Evolutionary conservation across 2,797 vertebrate genomes (phyloP).

Genomic region (Furcifer pardalis): DNA sequence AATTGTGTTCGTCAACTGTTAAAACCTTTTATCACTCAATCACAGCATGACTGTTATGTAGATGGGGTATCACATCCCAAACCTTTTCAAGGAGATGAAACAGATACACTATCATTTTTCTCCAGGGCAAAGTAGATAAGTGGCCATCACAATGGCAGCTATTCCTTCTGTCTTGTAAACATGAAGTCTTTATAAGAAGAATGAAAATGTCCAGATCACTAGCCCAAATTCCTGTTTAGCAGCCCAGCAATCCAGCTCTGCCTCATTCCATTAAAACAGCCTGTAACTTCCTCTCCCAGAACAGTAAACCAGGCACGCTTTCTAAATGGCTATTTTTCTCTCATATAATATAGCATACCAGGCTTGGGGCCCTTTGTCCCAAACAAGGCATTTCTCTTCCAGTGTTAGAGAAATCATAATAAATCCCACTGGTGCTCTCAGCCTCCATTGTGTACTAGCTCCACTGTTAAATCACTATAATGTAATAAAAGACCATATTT

Average conservation of each 20-base stretch:
- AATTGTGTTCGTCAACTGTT: not conserved
- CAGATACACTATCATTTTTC: not conserved
- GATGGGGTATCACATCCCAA: not conserved
- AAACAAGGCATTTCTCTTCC: conserved; percentile 60
- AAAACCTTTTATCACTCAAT: not conserved
- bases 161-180: not conserved
- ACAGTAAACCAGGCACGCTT: conserved; percentile 6
- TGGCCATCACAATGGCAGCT: conserved; percentile 30
- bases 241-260: conserved; percentile 10
- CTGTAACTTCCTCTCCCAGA: conserved; percentile 31
- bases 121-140: conserved; percentile 34
- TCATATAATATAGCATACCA: conserved; percentile 33
- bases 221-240: conserved; percentile 17
- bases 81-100: not conserved
- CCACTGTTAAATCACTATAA: conserved; percentile 69
- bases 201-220: not conserved
- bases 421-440: conserved; percentile 66
- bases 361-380: conserved; percentile 55
- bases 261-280: conserved; percentile 32
- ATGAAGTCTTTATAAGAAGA: conserved; percentile 5
- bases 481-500: conserved; percentile 70
- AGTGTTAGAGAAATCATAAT: conserved; percentile 59
- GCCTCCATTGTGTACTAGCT: conserved; percentile 56
- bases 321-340: conserved; percentile 46
- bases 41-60: not conserved